Evolutionary conservation across 37 sponge, comb jelly and placozoan species (phyloP).

Genomic region (Amphimedon queenslandica): DNA sequence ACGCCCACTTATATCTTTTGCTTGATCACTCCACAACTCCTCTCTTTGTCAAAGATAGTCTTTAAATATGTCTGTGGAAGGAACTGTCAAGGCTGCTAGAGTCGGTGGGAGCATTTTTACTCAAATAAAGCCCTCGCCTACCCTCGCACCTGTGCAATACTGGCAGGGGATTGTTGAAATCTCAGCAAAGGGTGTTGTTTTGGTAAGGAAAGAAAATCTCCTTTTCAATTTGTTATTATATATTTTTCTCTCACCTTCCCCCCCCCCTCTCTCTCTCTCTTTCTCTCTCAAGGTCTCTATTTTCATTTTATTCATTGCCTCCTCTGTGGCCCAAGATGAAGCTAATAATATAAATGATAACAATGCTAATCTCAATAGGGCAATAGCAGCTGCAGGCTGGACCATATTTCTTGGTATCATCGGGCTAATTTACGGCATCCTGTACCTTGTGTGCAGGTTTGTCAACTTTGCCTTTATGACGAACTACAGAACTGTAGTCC

Average conservation of each 20-base stretch:
- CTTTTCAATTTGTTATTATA: not conserved
- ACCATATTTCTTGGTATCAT: constrained; percentile 7
- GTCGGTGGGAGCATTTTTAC: not conserved
- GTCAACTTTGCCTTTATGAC: constrained; percentile 7
- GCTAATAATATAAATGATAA: not conserved
- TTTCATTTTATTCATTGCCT: not conserved
- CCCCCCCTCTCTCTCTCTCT: no score
- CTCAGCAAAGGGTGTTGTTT: not conserved
- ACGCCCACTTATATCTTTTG: not conserved
- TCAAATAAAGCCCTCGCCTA: not conserved
- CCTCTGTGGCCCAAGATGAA: not conserved
- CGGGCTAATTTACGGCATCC: not conserved
- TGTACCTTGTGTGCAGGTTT: constrained; percentile 19
- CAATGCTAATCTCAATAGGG: not conserved
- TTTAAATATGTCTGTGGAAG: not conserved
- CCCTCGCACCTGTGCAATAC: constrained; percentile 10
- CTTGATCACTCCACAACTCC: not conserved
- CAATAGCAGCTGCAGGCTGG: constrained; percentile 12
- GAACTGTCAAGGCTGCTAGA: not conserved
- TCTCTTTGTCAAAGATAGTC: not conserved
- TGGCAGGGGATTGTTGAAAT: constrained; percentile 50
- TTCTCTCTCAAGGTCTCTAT: not conserved
- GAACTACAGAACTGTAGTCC: not conserved
- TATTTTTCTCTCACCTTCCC: no score
- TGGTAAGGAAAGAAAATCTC: constrained; percentile 14